These are phyloP conservation scores for Gari tellinella DNA, from an alignment of 2,888 invertebrate genomes.

Conservation along the genomic window DNA sequence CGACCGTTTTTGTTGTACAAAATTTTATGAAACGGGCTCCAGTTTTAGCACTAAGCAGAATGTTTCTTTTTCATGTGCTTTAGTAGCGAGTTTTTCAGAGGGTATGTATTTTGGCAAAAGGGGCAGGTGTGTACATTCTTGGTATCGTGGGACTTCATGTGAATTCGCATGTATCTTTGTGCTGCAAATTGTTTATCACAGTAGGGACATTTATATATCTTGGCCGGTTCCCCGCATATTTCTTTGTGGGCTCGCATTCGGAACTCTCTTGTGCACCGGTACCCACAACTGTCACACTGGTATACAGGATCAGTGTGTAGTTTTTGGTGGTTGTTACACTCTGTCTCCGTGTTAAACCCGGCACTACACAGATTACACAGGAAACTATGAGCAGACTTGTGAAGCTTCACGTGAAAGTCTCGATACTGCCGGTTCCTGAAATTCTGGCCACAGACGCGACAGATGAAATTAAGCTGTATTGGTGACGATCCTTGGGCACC, in stretches of 20 bases:
- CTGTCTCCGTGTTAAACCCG: slow-evolving; percentile 31
- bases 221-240: slow-evolving; percentile 39
- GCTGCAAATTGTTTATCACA: slow-evolving; percentile 47
- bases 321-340: slow-evolving; percentile 21
- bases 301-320: slow-evolving; percentile 30
- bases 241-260: slow-evolving; percentile 43
- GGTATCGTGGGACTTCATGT: slow-evolving; percentile 49
- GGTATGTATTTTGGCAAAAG: slow-evolving; percentile 42
- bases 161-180: slow-evolving; percentile 41
- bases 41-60: too few relatives aligned
- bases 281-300: slow-evolving; percentile 48
- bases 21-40: too few relatives aligned
- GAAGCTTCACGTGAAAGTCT: slow-evolving; percentile 45
- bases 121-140: slow-evolving; percentile 45
- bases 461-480: slow-evolving; percentile 31
- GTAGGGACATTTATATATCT: slow-evolving; percentile 37
- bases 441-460: slow-evolving; percentile 34
- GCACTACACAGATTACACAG: slow-evolving; percentile 28
- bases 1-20: too few relatives aligned
- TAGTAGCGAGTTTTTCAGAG: slow-evolving; percentile 45
- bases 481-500: not conserved
- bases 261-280: slow-evolving; percentile 34
- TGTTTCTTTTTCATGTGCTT: slow-evolving; percentile 51
- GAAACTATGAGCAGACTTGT: slow-evolving; percentile 19
- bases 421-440: slow-evolving; percentile 47